Percentiles rank a stretch among this genome's conserved stretches.
Evolutionary conservation across 2,797 vertebrate genomes (phyloP).

Genomic region (Sebastes kiyomatsui): DNA sequence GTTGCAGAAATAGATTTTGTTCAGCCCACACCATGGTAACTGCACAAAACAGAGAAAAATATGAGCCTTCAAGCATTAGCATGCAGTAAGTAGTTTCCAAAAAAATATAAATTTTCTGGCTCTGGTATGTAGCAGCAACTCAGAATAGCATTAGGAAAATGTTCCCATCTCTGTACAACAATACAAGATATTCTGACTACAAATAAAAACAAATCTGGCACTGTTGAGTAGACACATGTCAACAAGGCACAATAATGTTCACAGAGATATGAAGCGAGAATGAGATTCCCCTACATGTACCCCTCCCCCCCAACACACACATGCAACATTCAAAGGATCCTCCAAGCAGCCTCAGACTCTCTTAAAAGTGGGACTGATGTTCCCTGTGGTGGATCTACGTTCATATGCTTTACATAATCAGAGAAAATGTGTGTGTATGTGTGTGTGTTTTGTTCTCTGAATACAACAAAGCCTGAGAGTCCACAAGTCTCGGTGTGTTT

Average conservation of each 20-base stretch:
- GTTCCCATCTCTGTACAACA: not conserved
- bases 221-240: slow-evolving; percentile 10
- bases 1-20: not conserved
- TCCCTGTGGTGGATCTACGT: slow-evolving; percentile 27
- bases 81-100: not conserved
- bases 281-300: not conserved
- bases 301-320: not conserved
- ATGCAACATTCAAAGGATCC: slow-evolving; percentile 12
- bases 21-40: not conserved
- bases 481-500: slow-evolving; percentile 3
- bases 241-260: slow-evolving; percentile 9
- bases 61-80: not conserved
- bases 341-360: slow-evolving; percentile 16
- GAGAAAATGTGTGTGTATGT: not conserved
- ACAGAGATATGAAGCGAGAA: not conserved
- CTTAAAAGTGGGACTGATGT: slow-evolving; percentile 41
- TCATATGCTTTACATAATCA: slow-evolving; percentile 43
- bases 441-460: slow-evolving; percentile 31
- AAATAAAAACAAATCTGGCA: not conserved
- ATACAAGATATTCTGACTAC: not conserved
- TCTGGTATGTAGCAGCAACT: not conserved
- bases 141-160: not conserved
- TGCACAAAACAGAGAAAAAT: not conserved
- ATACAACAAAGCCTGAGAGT: slow-evolving; percentile 34
- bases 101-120: not conserved